Evolutionary conservation across 2,888 invertebrate species (phyloP), one percentile per base, ranked within the genome.

Genomic region (Drosophila lacicola): DNA sequence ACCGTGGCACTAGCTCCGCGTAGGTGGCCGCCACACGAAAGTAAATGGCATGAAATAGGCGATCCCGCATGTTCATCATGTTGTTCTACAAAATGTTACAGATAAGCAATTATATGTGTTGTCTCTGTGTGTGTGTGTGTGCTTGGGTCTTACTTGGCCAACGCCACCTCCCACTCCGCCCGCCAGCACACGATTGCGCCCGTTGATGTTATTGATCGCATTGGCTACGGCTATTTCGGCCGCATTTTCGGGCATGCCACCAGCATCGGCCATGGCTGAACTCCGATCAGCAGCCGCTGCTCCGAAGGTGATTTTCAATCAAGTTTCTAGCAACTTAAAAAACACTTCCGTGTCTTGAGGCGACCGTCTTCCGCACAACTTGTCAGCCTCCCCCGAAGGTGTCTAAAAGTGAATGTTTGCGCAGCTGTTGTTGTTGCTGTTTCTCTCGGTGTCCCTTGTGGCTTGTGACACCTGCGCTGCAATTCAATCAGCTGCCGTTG

Each of bases 31-130:
- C 97, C 80, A 97, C 96, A 91, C 98, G 96, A 91, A 98, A 96
- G 93, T 99, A 98, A 80, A 99, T 94, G 13, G 98, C 98, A 93
- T 98, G 97, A 92, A 99, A 99, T 58, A 99, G 93, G 80, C 98
- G 94, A 92, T 98, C 98, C 85, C 98, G 94, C 65, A 98, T 96
- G 93, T 96, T 96, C 89, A 97, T 95, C 73, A 97, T 92, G 41
- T 96, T 96, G 90, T 96, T 96, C 92, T 95, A 95, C 10, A 78
- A 71, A 11, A 45, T 72, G 14, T 33, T 9, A 46, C 44, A 57
- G 51, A 67, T 74, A 74, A 74, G 67, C 42, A 56, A 54, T 58
- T 5, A 10, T 34, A 11, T 56, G 29, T 41, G 41, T 29, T 29
- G 29, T 29, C 8, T 29, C 29, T 29, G 21, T 44, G 39, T n/a